Conservation (phyloP, 2,113 vertebrate species). For the Erythrolamprus reginae region DNA sequence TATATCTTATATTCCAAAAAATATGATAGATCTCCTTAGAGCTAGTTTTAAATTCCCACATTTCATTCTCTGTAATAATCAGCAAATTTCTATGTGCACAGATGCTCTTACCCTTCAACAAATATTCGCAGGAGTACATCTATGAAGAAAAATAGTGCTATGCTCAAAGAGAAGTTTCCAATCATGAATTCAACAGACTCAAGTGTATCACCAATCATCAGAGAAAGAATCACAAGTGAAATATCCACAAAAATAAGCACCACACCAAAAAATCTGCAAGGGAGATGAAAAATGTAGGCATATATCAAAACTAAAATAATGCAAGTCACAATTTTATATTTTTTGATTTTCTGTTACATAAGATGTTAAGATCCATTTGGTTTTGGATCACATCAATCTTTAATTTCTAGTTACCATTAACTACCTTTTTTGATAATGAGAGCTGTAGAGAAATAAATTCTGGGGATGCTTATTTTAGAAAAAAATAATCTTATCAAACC, state of each 20-base stretch:
- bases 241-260: slow-evolving; percentile 85
- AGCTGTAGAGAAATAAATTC: not conserved
- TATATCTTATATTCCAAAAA: too few species aligned
- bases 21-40: not conserved
- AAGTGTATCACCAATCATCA: slow-evolving; percentile 53
- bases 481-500: not conserved
- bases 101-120: slow-evolving; percentile 82
- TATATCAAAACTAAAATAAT: not conserved
- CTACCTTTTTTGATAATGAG: not conserved
- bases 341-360: not conserved
- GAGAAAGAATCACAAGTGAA: slow-evolving; percentile 73
- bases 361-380: too few species aligned
- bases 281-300: not conserved
- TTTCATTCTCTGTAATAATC: not conserved
- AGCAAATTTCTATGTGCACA: not conserved
- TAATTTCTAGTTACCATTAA: not conserved
- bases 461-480: not conserved
- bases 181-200: slow-evolving; percentile 51
- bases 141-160: slow-evolving; percentile 84
- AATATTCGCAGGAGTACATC: slow-evolving; percentile 85
- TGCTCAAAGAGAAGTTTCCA: slow-evolving; percentile 75
- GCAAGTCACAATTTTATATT: not conserved
- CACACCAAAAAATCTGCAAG: slow-evolving; percentile 82
- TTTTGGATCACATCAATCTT: not conserved
- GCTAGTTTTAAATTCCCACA: not conserved